Conservation (phyloP, 2,797 vertebrate species). For the Sebastes paucispinis region DNA sequence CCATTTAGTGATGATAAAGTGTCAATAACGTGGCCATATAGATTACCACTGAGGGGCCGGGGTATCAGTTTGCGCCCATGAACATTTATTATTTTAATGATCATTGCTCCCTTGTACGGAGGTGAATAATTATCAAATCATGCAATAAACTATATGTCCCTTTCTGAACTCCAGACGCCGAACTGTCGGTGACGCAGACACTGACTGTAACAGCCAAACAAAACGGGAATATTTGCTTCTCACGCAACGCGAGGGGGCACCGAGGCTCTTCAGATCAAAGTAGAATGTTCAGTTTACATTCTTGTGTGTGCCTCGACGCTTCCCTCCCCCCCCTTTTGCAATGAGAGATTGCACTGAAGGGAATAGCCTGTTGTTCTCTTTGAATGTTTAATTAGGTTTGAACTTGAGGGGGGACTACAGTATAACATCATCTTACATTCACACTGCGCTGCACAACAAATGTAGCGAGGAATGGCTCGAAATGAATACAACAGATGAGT, state of each 20-base stretch:
- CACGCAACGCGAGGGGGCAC: constrained; percentile 28
- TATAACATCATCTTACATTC: constrained; percentile 50
- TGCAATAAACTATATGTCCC: not conserved
- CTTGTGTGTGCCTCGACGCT: constrained; percentile 31
- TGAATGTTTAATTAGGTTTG: constrained; percentile 69
- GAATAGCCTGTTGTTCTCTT: constrained; percentile 61
- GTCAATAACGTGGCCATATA: constrained; percentile 83
- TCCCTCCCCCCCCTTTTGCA: not conserved
- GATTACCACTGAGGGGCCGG: constrained; percentile 70
- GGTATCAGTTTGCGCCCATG: constrained; percentile 32
- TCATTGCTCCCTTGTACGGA: not conserved
- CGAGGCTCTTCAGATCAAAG: constrained; percentile 72
- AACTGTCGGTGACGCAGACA: constrained; percentile 4
- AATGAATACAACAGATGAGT: constrained; percentile 41
- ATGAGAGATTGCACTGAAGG: constrained; percentile 46
- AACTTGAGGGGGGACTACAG: constrained; percentile 34
- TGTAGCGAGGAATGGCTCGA: constrained; percentile 26
- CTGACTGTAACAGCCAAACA: constrained; percentile 9
- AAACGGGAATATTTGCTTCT: constrained; percentile 55
- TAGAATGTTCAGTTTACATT: constrained; percentile 61
- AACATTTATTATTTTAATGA: constrained; percentile 20
- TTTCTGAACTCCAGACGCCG: not conserved
- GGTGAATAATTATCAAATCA: constrained; percentile 11
- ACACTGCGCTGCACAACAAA: constrained; percentile 48
- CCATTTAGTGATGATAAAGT: constrained; percentile 84